phyloP scores from a whole-genome alignment of 2,113 vertebrate species.

The Chelonoidis abingdonii region DNA sequence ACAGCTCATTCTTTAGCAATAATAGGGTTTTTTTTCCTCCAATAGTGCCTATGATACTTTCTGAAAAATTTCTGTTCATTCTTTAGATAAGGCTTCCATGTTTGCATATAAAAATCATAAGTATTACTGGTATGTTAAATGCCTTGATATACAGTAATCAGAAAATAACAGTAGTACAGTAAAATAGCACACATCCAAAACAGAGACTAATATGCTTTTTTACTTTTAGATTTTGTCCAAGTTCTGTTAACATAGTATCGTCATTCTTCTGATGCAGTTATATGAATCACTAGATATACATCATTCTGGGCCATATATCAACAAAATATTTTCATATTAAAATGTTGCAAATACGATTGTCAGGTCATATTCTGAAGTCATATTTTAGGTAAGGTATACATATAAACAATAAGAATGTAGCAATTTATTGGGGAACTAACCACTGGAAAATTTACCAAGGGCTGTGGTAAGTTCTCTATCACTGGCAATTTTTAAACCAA shows the following conservation, averaged over 20 bases:
- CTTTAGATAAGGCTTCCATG: neutral
- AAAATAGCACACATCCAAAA: neutral
- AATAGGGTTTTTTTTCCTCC: neutral
- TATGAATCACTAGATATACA: slow-evolving; percentile 1
- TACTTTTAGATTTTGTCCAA: neutral
- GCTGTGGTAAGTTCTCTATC: slow-evolving; percentile 2
- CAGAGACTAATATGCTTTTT: neutral
- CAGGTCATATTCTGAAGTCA: neutral
- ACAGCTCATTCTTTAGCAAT: neutral
- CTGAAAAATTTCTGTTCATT: neutral
- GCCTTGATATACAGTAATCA: neutral
- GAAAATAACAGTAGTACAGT: neutral
- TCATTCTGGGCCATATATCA: neutral
- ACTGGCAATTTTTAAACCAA: slow-evolving; percentile 14
- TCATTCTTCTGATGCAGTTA: neutral
- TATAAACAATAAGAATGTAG: neutral
- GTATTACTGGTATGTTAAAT: neutral
- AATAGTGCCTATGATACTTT: neutral
- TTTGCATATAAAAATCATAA: neutral
- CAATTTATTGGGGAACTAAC: neutral
- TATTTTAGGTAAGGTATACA: neutral
- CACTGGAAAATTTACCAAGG: neutral
- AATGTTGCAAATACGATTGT: accelerated
- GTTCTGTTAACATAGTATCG: neutral
- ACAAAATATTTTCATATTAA: neutral